Conservation (phyloP, 2,113 vertebrate species). For the Chamaea fasciata region DNA sequence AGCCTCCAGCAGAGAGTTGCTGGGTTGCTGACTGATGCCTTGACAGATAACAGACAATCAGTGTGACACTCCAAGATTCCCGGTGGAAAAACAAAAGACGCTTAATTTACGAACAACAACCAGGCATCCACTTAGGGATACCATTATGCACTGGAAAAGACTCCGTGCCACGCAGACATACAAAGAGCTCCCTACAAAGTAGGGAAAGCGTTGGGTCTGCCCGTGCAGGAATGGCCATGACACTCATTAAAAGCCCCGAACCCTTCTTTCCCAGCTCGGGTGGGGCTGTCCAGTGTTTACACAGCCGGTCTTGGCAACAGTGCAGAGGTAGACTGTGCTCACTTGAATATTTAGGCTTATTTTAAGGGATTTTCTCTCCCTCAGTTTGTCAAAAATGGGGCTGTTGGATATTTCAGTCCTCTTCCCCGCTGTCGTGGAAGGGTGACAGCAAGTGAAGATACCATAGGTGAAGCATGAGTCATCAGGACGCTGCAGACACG, state of each 20-base stretch:
- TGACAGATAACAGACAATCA: constrained; percentile 55
- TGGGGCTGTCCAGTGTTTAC: not conserved
- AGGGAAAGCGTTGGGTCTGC: not conserved
- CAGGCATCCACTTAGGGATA: constrained; percentile 10
- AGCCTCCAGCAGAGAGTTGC: constrained; percentile 46
- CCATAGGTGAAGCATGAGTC: not conserved
- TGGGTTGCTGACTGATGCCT: constrained; percentile 48
- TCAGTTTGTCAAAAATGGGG: not conserved
- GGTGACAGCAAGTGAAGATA: not conserved
- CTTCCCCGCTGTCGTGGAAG: not conserved
- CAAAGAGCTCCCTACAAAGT: not conserved
- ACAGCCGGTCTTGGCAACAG: not conserved
- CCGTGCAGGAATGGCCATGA: not conserved
- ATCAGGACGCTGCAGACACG: not conserved
- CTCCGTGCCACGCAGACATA: not conserved
- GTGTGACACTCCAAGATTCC: not conserved
- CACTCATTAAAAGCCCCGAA: not conserved
- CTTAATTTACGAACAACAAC: constrained; percentile 15
- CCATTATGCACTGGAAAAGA: constrained; percentile 22
- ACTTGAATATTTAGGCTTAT: not conserved
- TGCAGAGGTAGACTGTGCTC: not conserved
- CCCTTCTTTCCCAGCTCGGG: not conserved
- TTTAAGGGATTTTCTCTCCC: not conserved
- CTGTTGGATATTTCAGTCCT: not conserved
- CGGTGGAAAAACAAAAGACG: constrained; percentile 2